A percentile compares a stretch with the other conserved stretches of the same genome.
Conservation (phyloP, 2,113 vertebrate genomes). For the Laticauda laticaudata region DNA sequence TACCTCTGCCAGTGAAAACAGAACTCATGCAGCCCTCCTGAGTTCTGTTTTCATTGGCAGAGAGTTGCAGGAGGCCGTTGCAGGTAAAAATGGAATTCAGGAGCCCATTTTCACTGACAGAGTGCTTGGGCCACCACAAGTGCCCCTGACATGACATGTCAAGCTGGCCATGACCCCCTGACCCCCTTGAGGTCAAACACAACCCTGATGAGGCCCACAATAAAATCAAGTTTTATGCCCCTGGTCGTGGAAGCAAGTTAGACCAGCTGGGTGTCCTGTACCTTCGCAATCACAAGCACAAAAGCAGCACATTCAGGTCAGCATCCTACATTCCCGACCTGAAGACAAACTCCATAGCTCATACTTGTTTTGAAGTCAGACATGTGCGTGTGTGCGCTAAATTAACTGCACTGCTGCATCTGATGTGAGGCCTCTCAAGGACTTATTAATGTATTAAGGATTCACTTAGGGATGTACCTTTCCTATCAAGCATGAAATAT, state of each 20-base stretch:
- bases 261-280: not conserved
- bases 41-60: too few species aligned
- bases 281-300: not conserved
- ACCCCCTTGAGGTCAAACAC: too few species aligned
- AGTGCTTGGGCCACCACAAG: too few species aligned
- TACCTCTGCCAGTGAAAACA: too few species aligned
- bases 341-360: not conserved
- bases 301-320: not conserved
- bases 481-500: not conserved
- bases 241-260: not conserved
- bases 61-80: too few species aligned
- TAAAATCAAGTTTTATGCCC: too few species aligned
- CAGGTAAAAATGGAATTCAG: too few species aligned
- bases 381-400: not conserved
- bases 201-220: too few species aligned
- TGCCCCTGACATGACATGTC: rapidly evolving
- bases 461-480: not conserved
- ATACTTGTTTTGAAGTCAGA: not conserved
- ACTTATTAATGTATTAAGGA: not conserved
- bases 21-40: too few species aligned
- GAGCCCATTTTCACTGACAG: too few species aligned
- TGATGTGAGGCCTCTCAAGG: not conserved
- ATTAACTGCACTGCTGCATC: not conserved
- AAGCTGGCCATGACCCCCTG: too few species aligned
- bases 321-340: not conserved